phyloP scores from a whole-genome alignment of 2,888 invertebrate genomes.

The Cantharis lateralis region DNA sequence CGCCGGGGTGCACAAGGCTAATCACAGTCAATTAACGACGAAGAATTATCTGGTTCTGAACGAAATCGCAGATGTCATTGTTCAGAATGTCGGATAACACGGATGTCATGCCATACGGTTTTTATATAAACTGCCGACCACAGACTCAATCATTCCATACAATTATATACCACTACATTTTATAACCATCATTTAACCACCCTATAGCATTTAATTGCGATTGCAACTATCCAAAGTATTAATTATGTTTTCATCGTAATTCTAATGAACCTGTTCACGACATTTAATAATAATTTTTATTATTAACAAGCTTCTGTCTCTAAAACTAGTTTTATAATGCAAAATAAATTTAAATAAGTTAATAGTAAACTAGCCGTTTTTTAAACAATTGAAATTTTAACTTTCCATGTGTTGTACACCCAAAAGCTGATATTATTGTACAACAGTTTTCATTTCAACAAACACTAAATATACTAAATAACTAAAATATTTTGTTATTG shows the following conservation, averaged over 20 bases:
- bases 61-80: conserved; percentile 47
- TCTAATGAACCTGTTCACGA: not conserved
- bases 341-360: no score
- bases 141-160: conserved; percentile 42
- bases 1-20: conserved; percentile 43
- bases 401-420: no score
- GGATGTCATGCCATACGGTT: conserved; percentile 42
- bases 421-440: no score
- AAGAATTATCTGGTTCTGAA: conserved; percentile 49
- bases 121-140: conserved; percentile 45
- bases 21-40: conserved; percentile 51
- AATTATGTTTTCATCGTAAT: not conserved
- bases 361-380: not conserved
- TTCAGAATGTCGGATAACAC: conserved; percentile 35
- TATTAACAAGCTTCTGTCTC: not conserved
- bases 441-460: no score
- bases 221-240: not conserved
- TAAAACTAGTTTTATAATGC: not conserved
- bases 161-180: conserved; percentile 34
- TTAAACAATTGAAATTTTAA: no score
- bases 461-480: no score
- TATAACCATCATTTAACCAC: conserved; percentile 22
- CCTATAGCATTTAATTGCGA: conserved; percentile 17
- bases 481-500: no score
- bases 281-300: not conserved